These are phyloP conservation scores for Chrysodeixis includens DNA, from an alignment of 2,888 invertebrate genomes.

Conservation along the genomic window DNA sequence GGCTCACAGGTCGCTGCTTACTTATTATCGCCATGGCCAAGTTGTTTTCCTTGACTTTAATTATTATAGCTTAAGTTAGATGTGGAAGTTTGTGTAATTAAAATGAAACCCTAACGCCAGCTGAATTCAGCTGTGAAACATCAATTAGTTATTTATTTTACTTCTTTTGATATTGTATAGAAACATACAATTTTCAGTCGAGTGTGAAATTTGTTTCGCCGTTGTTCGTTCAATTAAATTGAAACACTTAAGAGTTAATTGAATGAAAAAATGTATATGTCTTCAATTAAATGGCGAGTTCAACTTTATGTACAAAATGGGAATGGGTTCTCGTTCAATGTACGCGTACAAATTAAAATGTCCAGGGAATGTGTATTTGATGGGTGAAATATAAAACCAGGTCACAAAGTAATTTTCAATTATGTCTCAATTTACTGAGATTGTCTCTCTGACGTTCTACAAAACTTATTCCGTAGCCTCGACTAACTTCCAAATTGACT, in stretches of 20 bases:
- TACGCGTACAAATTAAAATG: neutral
- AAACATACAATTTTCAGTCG: conserved; percentile 30
- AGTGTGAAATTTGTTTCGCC: conserved; percentile 23
- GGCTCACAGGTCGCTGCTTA: neutral
- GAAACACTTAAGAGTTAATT: conserved; percentile 33
- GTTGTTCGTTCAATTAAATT: conserved; percentile 36
- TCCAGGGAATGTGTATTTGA: neutral
- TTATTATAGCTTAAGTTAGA: conserved; percentile 33
- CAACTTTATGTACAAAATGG: conserved; percentile 2
- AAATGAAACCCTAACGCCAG: conserved; percentile 37
- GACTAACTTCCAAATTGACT: too few species aligned
- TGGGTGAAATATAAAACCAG: neutral
- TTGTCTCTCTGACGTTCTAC: too few species aligned
- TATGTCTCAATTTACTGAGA: neutral
- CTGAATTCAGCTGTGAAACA: conserved; percentile 32
- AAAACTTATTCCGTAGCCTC: too few species aligned
- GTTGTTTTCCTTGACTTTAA: neutral
- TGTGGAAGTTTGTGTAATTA: conserved; percentile 42
- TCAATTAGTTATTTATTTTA: conserved; percentile 49
- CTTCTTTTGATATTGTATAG: conserved; percentile 40
- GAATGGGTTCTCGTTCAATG: neutral
- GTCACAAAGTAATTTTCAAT: neutral
- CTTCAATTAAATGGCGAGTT: conserved; percentile 8
- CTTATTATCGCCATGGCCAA: neutral
- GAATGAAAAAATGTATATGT: conserved; percentile 22